Conservation (phyloP, 2,113 vertebrate species). For the Urocolius indicus region DNA sequence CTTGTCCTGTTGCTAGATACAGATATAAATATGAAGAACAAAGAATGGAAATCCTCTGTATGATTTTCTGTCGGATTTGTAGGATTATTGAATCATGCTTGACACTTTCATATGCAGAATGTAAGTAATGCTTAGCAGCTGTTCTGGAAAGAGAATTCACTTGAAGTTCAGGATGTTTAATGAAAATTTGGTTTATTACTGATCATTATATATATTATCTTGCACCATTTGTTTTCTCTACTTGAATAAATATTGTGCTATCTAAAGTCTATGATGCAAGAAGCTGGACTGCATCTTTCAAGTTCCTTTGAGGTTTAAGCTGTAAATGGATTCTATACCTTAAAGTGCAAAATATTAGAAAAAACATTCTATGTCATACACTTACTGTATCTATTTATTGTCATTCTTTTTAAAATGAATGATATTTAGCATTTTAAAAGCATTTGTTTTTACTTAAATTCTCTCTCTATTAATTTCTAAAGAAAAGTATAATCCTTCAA, state of each 20-base stretch:
- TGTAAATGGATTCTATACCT: neutral
- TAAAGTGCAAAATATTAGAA: neutral
- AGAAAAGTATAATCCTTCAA: neutral
- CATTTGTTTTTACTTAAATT: neutral
- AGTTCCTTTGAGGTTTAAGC: neutral
- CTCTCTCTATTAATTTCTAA: neutral
- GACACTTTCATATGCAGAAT: neutral
- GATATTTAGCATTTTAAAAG: neutral
- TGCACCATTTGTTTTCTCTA: neutral
- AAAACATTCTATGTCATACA: neutral
- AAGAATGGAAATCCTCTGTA: neutral
- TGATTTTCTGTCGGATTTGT: neutral
- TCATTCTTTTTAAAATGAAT: neutral
- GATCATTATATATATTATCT: neutral
- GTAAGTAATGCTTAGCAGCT: neutral
- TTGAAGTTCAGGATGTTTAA: neutral
- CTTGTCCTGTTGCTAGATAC: too few species aligned
- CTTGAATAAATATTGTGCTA: neutral
- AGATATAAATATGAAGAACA: neutral
- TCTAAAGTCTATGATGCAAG: neutral
- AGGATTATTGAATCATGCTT: neutral
- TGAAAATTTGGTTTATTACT: neutral
- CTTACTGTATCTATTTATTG: neutral
- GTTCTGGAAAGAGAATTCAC: neutral
- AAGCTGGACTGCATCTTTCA: neutral